Base-by-base conservation (phyloP, 2,888 invertebrate genomes). In the Lottia gigantea region DNA sequence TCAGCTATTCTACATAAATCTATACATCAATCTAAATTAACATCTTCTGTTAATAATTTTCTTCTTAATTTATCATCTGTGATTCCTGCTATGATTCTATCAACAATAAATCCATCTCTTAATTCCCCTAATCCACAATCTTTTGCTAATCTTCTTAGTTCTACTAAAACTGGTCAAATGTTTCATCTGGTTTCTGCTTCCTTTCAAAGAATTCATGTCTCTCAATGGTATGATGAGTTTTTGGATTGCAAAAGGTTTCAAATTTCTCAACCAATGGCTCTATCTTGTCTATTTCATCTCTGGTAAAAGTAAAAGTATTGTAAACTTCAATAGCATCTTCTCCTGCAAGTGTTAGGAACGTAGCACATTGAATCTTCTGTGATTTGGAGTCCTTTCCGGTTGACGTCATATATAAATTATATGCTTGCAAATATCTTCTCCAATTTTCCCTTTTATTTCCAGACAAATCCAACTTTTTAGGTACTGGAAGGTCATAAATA, bases 61-160 rank as follows among this genome's bases (percentile, higher is more conserved):
- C 65, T 15, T 15, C 23, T 40, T 31, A 45, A n/a, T 40, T 8
- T 46, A 7, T 45, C 23, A 16, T 45, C 40, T n/a, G 26, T 16
- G 40, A 64, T 45, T 40, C 63, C 70, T 16, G n/a, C 70, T 31
- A 49, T 45, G 16, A 65, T 70, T 47, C 61, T 49, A 23, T 65
- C 65, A 55, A 47, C 65, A 14, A 70, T 25, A 25, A 70, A 45
- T n/a, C 66, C 49, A 40, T 70, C 70, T 65, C 26, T 70, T 31
- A 70, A 45, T 67, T 67, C 61, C 31, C 46, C 67, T 61, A 61
- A 61, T 61, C 55, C 40, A 61, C 67, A 67, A 19, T 23, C 55
- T 67, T 67, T 63, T 7, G 19, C 16, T 49, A 55, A 16, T 2
- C 40, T 25, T 61, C 62, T 55, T 61, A 67, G n/a, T 16, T 67